Percentiles rank a stretch among this genome's conserved stretches.
Evolutionary conservation across 2,888 invertebrate species (phyloP).

Genomic region (Scaptomyza tumidula): DNA sequence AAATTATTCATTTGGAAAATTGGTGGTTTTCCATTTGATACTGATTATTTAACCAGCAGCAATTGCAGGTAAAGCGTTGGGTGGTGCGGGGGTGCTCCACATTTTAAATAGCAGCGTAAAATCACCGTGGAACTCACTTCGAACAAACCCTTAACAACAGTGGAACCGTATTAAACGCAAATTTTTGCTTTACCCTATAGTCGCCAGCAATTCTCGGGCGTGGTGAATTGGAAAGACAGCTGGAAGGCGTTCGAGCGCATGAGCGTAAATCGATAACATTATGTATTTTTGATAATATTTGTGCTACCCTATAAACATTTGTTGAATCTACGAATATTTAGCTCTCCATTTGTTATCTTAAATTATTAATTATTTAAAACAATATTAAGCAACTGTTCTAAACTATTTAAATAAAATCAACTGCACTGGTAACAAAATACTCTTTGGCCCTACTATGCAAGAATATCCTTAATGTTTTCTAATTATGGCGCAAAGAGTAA

Average conservation of each 20-base stretch:
- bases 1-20: constrained; percentile 25
- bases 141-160: constrained; percentile 84
- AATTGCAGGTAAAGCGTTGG: constrained; percentile 23
- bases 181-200: constrained; percentile 65
- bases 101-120: constrained; percentile 37
- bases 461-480: background rate
- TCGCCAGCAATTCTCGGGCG: constrained; percentile 53
- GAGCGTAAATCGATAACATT: constrained; percentile 42
- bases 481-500: too few relatives aligned
- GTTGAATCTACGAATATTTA: background rate
- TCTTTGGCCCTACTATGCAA: background rate
- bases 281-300: background rate
- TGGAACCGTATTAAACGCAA: constrained; percentile 80
- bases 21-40: constrained; percentile 35
- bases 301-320: constrained; percentile 5
- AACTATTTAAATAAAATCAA: background rate
- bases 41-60: constrained; percentile 77
- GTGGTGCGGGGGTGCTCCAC: constrained; percentile 45
- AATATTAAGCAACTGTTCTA: background rate
- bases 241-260: constrained; percentile 47
- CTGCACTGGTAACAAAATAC: background rate
- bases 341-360: too few relatives aligned
- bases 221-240: constrained; percentile 61
- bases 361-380: background rate
- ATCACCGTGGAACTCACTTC: constrained; percentile 81